These are phyloP conservation scores for Chymomyza fuscimana DNA, from an alignment of 2,888 invertebrate genomes.

Conservation along the genomic window DNA sequence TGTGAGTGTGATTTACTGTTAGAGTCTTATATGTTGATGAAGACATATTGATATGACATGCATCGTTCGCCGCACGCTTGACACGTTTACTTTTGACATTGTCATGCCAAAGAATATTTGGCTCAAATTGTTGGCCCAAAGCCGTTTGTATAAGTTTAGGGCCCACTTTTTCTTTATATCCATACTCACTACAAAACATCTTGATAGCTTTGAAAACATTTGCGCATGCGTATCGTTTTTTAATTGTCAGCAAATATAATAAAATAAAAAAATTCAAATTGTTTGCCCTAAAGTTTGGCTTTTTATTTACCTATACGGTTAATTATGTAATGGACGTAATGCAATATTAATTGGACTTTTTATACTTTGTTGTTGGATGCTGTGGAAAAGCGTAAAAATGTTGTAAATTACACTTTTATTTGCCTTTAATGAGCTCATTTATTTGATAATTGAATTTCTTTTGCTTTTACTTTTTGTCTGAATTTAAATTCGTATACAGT, in stretches of 20 bases:
- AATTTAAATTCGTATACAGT: neutral
- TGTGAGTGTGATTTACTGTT: conserved; percentile 47
- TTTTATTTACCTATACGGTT: neutral
- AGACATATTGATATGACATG: conserved; percentile 12
- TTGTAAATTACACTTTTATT: conserved; percentile 6
- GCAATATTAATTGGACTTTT: conserved; percentile 51
- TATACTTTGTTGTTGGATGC: conserved; percentile 26
- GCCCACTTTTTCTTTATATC: neutral
- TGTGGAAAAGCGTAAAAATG: conserved; percentile 8
- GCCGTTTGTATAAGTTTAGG: conserved; percentile 15
- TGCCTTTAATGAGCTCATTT: conserved; percentile 23
- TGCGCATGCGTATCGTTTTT: conserved; percentile 62
- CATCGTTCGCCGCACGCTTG: conserved; percentile 40
- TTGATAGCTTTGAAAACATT: conserved; percentile 23
- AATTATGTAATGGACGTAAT: conserved; percentile 25
- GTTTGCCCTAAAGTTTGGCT: conserved; percentile 28
- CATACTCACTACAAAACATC: neutral
- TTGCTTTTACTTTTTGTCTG: neutral
- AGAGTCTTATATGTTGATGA: conserved; percentile 47
- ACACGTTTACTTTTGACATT: conserved; percentile 71
- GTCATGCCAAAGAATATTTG: conserved; percentile 64
- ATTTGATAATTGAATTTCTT: conserved; percentile 27
- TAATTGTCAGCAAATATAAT: conserved; percentile 23
- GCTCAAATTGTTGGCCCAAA: conserved; percentile 35
- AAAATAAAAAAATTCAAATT: conserved; percentile 5